Evolutionary conservation across 2,797 vertebrate genomes (phyloP).

Genomic region (Pantherophis vulpinus): DNA sequence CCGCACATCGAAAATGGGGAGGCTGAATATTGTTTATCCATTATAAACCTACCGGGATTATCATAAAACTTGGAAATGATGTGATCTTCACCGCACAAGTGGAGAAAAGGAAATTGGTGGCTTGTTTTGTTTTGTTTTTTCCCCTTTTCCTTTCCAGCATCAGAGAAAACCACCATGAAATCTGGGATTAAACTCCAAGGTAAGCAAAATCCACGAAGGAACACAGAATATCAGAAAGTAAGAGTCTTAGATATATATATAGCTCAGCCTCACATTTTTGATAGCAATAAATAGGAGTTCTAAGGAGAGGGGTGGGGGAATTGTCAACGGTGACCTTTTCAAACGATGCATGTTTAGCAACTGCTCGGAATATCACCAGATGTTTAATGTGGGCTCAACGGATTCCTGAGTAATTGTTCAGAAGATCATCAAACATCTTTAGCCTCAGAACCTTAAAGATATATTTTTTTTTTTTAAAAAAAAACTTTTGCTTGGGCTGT

Average conservation of each 20-base stretch:
- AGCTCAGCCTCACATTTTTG: conserved; percentile 6
- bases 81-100: not conserved
- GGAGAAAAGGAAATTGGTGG: not conserved
- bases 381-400: not conserved
- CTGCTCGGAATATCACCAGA: not conserved
- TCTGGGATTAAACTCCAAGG: conserved; percentile 17
- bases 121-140: not conserved
- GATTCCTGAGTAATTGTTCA: not conserved
- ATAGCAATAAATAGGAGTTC: conserved; percentile 13
- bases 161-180: not conserved
- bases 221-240: conserved; percentile 13
- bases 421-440: not conserved
- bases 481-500: not conserved
- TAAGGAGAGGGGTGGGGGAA: not conserved
- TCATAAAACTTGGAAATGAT: not conserved
- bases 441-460: not conserved
- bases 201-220: not conserved
- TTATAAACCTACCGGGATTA: not conserved
- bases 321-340: conserved; percentile 1
- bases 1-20: not conserved
- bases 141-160: not conserved
- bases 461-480: no score
- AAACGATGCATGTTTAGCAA: not conserved
- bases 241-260: not conserved
- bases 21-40: not conserved